phyloP scores from a whole-genome alignment of 2,888 invertebrate genomes.

The Eupsilia transversa region DNA sequence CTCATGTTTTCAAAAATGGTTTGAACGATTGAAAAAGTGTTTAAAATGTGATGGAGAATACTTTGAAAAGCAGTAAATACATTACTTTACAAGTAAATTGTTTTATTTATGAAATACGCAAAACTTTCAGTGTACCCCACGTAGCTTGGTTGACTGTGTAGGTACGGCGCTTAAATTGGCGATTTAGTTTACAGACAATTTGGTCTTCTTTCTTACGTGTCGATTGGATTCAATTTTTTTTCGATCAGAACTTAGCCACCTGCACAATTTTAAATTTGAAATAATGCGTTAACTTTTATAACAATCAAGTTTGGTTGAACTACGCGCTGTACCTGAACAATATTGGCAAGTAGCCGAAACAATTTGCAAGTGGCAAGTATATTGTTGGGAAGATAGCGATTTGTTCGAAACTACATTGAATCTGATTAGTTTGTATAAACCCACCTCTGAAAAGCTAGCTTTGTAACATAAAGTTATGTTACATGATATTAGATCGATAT shows the following conservation, averaged over 20 bases:
- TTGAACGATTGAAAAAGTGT: too few relatives aligned
- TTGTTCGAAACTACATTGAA: not conserved
- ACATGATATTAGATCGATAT: not conserved
- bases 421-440: not conserved
- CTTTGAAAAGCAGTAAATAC: too few relatives aligned
- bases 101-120: too few relatives aligned
- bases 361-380: too few relatives aligned
- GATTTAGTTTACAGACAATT: not conserved
- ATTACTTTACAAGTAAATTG: too few relatives aligned
- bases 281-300: not conserved
- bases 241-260: too few relatives aligned
- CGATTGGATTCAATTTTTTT: too few relatives aligned
- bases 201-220: too few relatives aligned
- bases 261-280: too few relatives aligned
- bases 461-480: too few relatives aligned
- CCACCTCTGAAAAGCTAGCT: not conserved
- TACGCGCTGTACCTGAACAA: not conserved
- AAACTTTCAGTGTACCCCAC: too few relatives aligned
- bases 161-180: too few relatives aligned
- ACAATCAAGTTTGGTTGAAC: not conserved
- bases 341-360: not conserved
- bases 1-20: not conserved
- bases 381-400: not conserved
- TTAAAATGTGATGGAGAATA: not conserved
- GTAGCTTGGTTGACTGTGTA: not conserved